Evolutionary conservation across 2,113 vertebrate species (phyloP), one percentile per base, ranked within the genome.

Genomic region (Nansenia antarctica): DNA sequence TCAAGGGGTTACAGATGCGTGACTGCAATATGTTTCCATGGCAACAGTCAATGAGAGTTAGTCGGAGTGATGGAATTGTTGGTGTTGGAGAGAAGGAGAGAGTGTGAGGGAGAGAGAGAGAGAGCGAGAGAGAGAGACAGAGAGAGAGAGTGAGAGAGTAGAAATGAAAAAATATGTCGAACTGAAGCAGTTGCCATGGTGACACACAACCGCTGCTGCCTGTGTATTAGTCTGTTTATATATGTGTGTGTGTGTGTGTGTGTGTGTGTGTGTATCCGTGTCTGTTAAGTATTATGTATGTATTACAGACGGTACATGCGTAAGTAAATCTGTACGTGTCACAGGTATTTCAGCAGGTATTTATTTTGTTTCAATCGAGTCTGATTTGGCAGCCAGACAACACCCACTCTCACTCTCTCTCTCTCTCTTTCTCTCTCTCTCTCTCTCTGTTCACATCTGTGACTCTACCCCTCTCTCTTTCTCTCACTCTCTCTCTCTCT

Each of bases 131-230:
- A 73, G 66, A 67, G 45, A 39, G 27, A 75, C 58, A 45, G n/a
- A 71, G 59, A 53, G 22, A 9, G 64, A 47, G 49, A 34, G 24
- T 65, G 45, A 24, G 34, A 65, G 49, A 72, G 27, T 12, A 27
- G 0, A 54, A 35, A 27, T 7, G 30, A 31, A 72, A 75, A 71
- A 74, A 72, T 52, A 74, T 85, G 85, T 81, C 60, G 68, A 84
- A 87, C 77, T 82, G 81, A 87, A 82, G 82, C 89, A 90, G 89
- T 92, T 91, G 89, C 88, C 86, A 89, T 91, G 79, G 86, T 35
- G 70, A 92, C 83, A 67, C 60, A 77, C 73, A 76, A 76, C 78
- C 81, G 84, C 83, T 87, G 86, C 85, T 89, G 79, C 77, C 78
- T 83, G 73, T 76, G 62, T 53, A 18, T 61, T 65, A 66, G 78